phyloP scores from a whole-genome alignment of 2,113 vertebrate species.

The Anas platyrhynchos region DNA sequence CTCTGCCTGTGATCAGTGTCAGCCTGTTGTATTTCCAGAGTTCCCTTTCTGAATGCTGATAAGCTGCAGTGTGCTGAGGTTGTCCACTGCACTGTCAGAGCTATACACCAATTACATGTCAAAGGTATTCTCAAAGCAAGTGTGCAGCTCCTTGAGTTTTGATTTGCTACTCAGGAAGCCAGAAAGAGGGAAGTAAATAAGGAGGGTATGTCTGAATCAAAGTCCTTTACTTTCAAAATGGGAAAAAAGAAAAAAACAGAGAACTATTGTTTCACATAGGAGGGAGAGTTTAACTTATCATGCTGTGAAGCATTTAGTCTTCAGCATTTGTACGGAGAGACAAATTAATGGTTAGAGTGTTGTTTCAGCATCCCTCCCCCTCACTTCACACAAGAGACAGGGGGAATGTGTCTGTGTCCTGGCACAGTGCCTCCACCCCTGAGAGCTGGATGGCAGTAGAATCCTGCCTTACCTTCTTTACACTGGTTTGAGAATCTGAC shows the following conservation, averaged over 20 bases:
- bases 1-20: neutral
- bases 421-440: neutral
- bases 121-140: conserved; percentile 6
- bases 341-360: neutral
- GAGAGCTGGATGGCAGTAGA: neutral
- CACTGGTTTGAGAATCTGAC: neutral
- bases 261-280: neutral
- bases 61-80: neutral
- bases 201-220: neutral
- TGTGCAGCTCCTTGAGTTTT: neutral
- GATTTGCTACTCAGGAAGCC: neutral
- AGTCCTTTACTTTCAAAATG: neutral
- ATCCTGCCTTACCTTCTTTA: neutral
- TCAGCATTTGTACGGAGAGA: neutral
- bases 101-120: neutral
- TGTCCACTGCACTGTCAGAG: neutral
- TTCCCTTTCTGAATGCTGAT: neutral
- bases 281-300: neutral
- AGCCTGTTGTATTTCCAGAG: neutral
- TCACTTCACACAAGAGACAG: neutral
- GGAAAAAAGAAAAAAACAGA: neutral
- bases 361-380: rapidly evolving
- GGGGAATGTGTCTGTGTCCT: neutral
- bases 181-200: neutral
- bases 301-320: neutral